Evolutionary conservation across 2,888 invertebrate genomes (phyloP).

Genomic region (Andrena marginata): DNA sequence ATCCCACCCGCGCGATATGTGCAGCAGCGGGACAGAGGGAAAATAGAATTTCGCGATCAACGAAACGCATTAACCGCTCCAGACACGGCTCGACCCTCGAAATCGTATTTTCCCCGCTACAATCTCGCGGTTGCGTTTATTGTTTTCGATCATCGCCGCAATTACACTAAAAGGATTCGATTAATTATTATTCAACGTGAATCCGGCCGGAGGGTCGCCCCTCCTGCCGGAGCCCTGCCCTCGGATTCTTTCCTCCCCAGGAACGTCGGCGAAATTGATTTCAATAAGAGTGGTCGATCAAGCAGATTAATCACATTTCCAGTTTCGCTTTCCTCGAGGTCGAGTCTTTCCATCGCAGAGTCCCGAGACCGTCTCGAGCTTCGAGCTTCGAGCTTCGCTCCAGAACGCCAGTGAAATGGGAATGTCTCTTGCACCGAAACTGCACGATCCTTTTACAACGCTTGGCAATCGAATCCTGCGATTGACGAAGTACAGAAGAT

Average conservation of each 20-base stretch:
- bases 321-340: conserved; percentile 19
- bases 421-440: too few relatives aligned
- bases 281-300: conserved; percentile 47
- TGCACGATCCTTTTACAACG: too few relatives aligned
- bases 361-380: too few relatives aligned
- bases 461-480: too few relatives aligned
- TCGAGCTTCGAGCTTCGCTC: too few relatives aligned
- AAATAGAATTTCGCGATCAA: conserved; percentile 5
- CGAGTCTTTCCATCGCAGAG: conserved; percentile 7
- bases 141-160: conserved; percentile 32
- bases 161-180: conserved; percentile 55
- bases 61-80: conserved; percentile 22
- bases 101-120: conserved; percentile 30
- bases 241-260: conserved; percentile 7
- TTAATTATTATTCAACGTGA: conserved; percentile 54
- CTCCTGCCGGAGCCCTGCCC: neutral
- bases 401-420: too few relatives aligned
- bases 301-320: conserved; percentile 55
- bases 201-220: conserved; percentile 11
- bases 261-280: conserved; percentile 51
- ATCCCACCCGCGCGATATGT: neutral
- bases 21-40: neutral
- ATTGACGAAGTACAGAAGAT: too few relatives aligned
- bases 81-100: conserved; percentile 12
- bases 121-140: conserved; percentile 20